Evolutionary conservation across 2,113 vertebrate species (phyloP).

Genomic region (Phocoena sinus): DNA sequence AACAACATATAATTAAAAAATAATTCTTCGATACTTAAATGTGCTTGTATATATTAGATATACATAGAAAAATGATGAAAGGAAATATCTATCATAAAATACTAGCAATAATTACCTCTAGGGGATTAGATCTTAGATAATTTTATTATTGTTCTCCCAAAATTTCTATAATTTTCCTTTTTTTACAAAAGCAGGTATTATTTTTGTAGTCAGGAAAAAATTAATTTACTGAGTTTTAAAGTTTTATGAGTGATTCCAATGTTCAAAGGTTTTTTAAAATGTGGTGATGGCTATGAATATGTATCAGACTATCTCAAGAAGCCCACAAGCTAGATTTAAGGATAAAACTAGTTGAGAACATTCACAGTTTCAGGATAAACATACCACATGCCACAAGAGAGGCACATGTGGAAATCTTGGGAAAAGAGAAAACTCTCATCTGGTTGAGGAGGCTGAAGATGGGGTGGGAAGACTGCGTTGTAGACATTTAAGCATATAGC

Average conservation of each 20-base stretch:
- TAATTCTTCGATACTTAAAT: background rate
- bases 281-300: background rate
- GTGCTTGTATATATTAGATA: background rate
- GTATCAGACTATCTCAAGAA: background rate
- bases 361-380: accelerated
- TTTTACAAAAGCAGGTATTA: background rate
- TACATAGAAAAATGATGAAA: background rate
- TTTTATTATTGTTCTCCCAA: background rate
- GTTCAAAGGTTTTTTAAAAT: background rate
- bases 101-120: background rate
- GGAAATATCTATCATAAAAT: background rate
- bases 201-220: background rate
- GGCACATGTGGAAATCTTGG: background rate
- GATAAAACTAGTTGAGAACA: background rate
- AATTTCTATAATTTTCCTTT: background rate
- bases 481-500: background rate
- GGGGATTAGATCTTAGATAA: background rate
- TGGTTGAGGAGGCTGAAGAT: background rate
- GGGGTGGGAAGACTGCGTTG: background rate
- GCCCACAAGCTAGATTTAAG: background rate
- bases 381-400: background rate
- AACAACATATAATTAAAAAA: background rate
- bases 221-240: background rate
- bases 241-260: background rate
- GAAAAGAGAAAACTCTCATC: background rate